Evolutionary conservation across 2,113 vertebrate species (phyloP).

Genomic region (Zapus hudsonius): DNA sequence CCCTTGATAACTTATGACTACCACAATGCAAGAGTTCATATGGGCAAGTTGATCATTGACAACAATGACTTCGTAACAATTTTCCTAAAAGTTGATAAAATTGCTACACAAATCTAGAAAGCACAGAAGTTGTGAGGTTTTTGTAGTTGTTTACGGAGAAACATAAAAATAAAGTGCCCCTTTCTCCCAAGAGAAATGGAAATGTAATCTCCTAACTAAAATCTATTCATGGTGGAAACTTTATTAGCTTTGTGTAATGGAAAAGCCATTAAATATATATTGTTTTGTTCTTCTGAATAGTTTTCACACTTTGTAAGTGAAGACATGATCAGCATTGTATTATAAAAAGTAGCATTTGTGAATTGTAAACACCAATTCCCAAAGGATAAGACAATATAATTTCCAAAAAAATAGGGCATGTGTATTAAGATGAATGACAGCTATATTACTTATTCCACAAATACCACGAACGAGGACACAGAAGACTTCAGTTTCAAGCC

Average conservation of each 20-base stretch:
- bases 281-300: conserved; percentile 64
- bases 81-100: conserved; percentile 62
- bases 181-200: conserved; percentile 75
- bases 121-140: conserved; percentile 52
- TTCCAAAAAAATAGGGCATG: conserved; percentile 52
- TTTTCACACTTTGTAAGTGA: conserved; percentile 62
- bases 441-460: conserved; percentile 55
- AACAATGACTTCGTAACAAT: conserved; percentile 41
- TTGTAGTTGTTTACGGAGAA: conserved; percentile 62
- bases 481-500: background rate
- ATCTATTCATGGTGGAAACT: conserved; percentile 69
- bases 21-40: conserved; percentile 46
- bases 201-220: conserved; percentile 71
- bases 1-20: conserved; percentile 40
- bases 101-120: background rate
- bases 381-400: conserved; percentile 63
- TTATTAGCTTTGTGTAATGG: conserved; percentile 76
- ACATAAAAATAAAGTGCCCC: conserved; percentile 67
- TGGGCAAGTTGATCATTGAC: conserved; percentile 67
- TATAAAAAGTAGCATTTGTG: conserved; percentile 37
- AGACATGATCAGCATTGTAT: conserved; percentile 24
- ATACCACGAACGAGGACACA: background rate
- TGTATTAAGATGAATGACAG: conserved; percentile 55
- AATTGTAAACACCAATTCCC: background rate
- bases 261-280: conserved; percentile 71